Percentiles rank a stretch among this genome's conserved stretches.
These are phyloP conservation scores for Tinamus guttatus DNA, from an alignment of 2,113 vertebrate species.

Conservation along the genomic window DNA sequence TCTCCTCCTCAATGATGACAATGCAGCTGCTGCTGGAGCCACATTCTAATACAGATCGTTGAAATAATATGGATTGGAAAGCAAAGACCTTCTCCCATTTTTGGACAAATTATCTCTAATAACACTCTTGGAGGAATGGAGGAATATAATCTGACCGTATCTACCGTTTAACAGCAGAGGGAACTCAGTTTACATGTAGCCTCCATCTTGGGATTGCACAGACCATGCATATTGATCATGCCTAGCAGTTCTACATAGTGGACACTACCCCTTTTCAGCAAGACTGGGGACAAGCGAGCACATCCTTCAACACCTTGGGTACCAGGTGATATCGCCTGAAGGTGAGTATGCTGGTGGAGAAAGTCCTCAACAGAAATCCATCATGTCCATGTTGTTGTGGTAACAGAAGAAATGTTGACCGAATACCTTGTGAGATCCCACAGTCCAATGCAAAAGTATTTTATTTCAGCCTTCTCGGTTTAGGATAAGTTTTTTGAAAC, in stretches of 20 bases:
- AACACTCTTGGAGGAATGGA: rapidly evolving
- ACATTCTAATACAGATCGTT: background rate
- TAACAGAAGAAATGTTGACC: too few species aligned
- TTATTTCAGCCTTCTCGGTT: too few species aligned
- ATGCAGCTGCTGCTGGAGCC: background rate
- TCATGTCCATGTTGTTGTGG: background rate
- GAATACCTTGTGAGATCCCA: too few species aligned
- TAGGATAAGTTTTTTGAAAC: too few species aligned
- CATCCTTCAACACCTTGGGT: background rate
- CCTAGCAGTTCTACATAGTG: background rate
- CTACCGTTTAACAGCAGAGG: background rate
- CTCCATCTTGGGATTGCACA: background rate
- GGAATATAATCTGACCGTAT: background rate
- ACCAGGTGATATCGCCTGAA: background rate
- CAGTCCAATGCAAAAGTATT: too few species aligned
- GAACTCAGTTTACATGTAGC: background rate
- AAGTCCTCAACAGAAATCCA: background rate
- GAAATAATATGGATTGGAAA: background rate
- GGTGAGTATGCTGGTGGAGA: background rate
- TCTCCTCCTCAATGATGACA: too few species aligned
- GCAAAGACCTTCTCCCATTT: background rate
- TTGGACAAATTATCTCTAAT: background rate
- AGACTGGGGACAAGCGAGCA: background rate
- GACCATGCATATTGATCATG: rapidly evolving
- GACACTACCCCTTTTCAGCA: background rate